phyloP scores from a whole-genome alignment of 2,797 vertebrate species.

The Peromyscus attwateri region DNA sequence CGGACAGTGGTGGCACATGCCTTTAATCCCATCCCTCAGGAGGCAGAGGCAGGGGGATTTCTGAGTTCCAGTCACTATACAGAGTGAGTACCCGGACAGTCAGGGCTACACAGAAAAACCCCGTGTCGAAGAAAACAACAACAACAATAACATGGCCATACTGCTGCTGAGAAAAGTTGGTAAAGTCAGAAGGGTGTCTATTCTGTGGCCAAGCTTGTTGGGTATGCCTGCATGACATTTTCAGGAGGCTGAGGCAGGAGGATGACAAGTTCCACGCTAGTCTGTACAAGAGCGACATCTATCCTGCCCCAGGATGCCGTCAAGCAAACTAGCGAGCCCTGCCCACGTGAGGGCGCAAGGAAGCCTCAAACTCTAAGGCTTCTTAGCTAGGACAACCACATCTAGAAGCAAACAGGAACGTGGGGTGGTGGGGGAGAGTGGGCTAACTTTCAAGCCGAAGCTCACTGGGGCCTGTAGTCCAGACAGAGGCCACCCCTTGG shows the following conservation, averaged over 20 bases:
- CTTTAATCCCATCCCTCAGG: not conserved
- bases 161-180: too few relatives aligned
- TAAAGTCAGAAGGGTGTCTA: not conserved
- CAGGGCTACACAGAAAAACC: not conserved
- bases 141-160: not conserved
- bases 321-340: not conserved
- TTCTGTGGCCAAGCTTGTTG: not conserved
- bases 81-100: not conserved
- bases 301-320: not conserved
- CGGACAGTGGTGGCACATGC: not conserved
- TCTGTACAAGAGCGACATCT: too few relatives aligned
- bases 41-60: not conserved
- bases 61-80: not conserved
- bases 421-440: not conserved
- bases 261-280: not conserved
- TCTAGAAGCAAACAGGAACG: not conserved
- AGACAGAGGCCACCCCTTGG: not conserved
- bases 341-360: slow-evolving; percentile 77
- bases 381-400: slow-evolving; percentile 61
- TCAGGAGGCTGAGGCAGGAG: not conserved
- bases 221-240: not conserved
- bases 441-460: not conserved
- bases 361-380: not conserved
- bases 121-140: not conserved
- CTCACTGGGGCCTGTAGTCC: slow-evolving; percentile 74